Conservation (phyloP, 2,888 invertebrate genomes). For the Standfussiana lucernea region DNA sequence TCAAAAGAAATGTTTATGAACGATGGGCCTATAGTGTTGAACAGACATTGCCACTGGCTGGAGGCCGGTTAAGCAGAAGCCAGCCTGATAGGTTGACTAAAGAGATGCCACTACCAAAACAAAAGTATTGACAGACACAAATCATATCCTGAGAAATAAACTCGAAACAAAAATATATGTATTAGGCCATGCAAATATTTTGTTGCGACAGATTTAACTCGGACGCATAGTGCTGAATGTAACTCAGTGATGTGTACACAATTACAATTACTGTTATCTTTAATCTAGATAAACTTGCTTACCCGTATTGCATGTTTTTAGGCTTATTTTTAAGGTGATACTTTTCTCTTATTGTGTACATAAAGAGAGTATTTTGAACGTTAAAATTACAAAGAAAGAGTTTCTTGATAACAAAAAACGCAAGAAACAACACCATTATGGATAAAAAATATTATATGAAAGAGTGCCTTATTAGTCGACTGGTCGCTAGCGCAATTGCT, state of each 20-base stretch:
- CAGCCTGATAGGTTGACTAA: too few species aligned
- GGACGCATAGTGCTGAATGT: not conserved
- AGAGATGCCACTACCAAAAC: too few species aligned
- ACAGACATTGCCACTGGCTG: too few species aligned
- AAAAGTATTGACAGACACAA: not conserved
- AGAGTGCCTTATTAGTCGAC: too few species aligned
- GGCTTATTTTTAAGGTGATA: not conserved
- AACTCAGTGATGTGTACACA: too few species aligned
- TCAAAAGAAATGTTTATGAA: not conserved
- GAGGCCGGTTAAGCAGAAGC: too few species aligned
- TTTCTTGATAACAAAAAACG: too few species aligned
- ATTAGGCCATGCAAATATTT: conserved; percentile 13
- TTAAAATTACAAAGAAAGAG: not conserved
- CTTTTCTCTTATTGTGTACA: not conserved
- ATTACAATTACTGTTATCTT: not conserved
- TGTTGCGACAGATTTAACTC: not conserved
- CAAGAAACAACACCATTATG: too few species aligned
- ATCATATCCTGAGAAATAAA: not conserved
- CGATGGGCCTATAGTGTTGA: too few species aligned
- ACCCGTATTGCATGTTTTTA: not conserved
- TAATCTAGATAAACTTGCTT: not conserved
- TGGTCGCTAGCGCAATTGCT: too few species aligned
- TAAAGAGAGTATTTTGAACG: not conserved
- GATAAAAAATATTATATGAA: too few species aligned
- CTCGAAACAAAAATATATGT: not conserved